Evolutionary conservation across 1,140 invertebrate genomes (phyloP).

Genomic region (Gryon sp.): DNA sequence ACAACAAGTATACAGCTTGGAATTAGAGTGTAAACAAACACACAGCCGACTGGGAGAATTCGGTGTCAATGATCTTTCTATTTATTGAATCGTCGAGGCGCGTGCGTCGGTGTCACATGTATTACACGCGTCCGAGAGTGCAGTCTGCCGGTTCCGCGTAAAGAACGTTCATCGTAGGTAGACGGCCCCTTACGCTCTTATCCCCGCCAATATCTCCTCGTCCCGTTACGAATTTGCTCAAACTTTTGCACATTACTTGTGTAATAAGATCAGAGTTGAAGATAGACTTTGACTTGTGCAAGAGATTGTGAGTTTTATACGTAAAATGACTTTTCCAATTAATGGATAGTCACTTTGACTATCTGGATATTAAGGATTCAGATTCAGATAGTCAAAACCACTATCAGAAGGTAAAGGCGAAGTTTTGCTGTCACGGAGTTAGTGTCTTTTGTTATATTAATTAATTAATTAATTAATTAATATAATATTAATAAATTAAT

Average conservation of each 20-base stretch:
- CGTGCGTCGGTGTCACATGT: constrained; percentile 54
- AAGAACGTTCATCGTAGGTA: constrained; percentile 57
- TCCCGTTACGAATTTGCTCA: neutral
- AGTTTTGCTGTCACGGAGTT: too few relatives aligned
- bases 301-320: too few relatives aligned
- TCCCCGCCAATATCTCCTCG: neutral
- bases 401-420: too few relatives aligned
- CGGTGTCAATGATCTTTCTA: constrained; percentile 72
- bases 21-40: constrained; percentile 72
- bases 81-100: constrained; percentile 71
- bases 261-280: too few relatives aligned
- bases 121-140: constrained; percentile 40
- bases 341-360: too few relatives aligned
- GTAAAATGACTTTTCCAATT: too few relatives aligned
- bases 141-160: constrained; percentile 17
- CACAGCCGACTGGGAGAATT: constrained; percentile 12
- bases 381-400: too few relatives aligned
- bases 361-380: too few relatives aligned
- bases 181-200: constrained; percentile 20
- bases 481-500: too few relatives aligned
- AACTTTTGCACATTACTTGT: neutral
- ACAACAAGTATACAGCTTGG: constrained; percentile 65
- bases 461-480: too few relatives aligned
- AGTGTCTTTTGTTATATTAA: too few relatives aligned
- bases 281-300: too few relatives aligned